Conservation (phyloP, 2,113 vertebrate genomes). For the Pelodiscus sinensis region DNA sequence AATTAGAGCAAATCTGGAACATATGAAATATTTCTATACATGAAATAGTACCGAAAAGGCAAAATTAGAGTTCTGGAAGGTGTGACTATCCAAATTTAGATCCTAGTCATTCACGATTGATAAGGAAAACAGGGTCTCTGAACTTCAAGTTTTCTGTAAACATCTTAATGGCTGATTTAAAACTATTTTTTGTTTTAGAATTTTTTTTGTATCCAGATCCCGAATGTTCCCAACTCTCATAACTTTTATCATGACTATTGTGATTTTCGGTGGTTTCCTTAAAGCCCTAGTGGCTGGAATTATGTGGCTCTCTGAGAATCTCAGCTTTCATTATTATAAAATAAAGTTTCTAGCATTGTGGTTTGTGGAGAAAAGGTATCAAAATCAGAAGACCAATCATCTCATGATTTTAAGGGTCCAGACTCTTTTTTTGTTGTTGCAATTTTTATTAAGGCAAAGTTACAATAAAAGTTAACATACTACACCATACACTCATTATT, state of each 20-base stretch:
- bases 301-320: neutral
- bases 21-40: neutral
- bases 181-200: neutral
- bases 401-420: neutral
- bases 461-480: neutral
- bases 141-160: neutral
- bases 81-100: neutral
- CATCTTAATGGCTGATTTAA: neutral
- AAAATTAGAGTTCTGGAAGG: neutral
- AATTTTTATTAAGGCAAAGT: neutral
- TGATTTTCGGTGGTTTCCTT: neutral
- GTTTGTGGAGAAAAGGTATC: neutral
- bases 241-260: neutral
- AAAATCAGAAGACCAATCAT: neutral
- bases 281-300: neutral
- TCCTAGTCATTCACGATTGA: neutral
- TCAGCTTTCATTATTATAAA: neutral
- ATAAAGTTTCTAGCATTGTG: neutral
- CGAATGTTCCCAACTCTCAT: neutral
- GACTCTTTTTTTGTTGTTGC: neutral
- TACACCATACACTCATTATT: neutral
- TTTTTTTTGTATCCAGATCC: neutral
- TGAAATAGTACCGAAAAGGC: neutral
- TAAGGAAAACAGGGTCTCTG: neutral
- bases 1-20: constrained; percentile 16